phyloP scores from a whole-genome alignment of 2,113 vertebrate species.

The Pachypanchax playfairii region DNA sequence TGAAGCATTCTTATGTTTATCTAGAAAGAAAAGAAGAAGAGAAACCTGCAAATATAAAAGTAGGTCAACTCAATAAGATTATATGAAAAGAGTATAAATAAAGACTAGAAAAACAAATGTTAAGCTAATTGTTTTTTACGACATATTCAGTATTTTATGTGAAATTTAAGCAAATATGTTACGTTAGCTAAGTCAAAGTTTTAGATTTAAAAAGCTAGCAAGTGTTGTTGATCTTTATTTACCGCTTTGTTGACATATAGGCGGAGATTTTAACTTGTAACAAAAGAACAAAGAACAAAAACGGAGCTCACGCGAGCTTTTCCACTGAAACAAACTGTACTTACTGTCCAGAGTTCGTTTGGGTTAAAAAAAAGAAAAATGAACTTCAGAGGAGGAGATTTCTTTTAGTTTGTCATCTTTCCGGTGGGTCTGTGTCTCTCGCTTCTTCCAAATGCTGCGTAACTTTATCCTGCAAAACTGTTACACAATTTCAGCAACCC shows the following conservation, averaged over 20 bases:
- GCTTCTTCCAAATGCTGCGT: conserved; percentile 21
- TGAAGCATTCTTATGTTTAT: conserved; percentile 60
- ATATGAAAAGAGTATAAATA: too few species aligned
- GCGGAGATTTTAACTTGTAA: too few species aligned
- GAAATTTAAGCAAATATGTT: too few species aligned
- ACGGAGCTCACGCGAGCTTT: background rate
- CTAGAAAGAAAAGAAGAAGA: conserved; percentile 7
- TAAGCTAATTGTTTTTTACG: too few species aligned
- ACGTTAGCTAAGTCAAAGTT: too few species aligned
- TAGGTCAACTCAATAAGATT: background rate
- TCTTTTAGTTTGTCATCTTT: conserved; percentile 42
- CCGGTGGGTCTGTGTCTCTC: background rate
- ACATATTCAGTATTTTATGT: too few species aligned
- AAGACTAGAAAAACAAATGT: too few species aligned
- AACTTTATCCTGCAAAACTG: conserved; percentile 50
- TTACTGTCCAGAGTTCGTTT: conserved; percentile 36
- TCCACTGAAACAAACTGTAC: conserved; percentile 18
- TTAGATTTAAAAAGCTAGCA: too few species aligned
- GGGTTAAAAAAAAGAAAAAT: background rate
- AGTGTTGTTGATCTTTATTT: background rate
- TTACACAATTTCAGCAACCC: conserved; percentile 55
- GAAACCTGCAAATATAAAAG: background rate
- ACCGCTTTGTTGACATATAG: conserved; percentile 24
- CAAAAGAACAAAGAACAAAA: conserved; percentile 44
- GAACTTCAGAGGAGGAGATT: background rate